Percentiles rank a stretch among this genome's conserved stretches.
phyloP scores from a whole-genome alignment of 2,888 invertebrate genomes.

The Drosophila mayaguana region DNA sequence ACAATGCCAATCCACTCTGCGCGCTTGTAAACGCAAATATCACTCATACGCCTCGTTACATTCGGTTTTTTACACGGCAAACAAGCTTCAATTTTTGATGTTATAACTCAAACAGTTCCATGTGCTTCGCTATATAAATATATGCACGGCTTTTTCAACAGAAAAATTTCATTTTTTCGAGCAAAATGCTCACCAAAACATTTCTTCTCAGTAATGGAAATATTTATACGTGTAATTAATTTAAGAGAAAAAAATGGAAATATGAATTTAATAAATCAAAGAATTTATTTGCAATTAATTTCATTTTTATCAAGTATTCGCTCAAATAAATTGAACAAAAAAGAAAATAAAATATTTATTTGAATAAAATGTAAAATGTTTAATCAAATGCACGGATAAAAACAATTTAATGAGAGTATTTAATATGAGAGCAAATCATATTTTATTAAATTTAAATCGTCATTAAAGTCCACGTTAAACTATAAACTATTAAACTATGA shows the following conservation, averaged over 20 bases:
- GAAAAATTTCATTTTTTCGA: neutral
- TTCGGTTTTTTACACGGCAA: neutral
- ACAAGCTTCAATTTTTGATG: neutral
- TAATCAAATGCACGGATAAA: neutral
- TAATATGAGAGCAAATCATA: neutral
- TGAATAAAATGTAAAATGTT: neutral
- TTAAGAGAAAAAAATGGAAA: neutral
- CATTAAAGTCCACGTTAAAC: too few relatives aligned
- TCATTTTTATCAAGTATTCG: neutral
- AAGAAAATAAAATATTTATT: neutral
- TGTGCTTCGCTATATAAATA: neutral
- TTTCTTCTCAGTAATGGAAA: neutral
- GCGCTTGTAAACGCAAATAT: conserved; percentile 2
- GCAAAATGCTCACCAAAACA: too few relatives aligned
- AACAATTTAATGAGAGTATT: neutral
- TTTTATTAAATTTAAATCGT: too few relatives aligned
- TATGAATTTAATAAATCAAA: neutral
- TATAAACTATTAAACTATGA: too few relatives aligned
- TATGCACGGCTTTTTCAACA: neutral
- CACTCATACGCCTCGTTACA: conserved; percentile 31
- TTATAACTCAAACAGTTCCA: neutral
- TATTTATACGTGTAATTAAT: neutral
- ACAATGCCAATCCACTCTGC: neutral
- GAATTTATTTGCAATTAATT: conserved; percentile 4
- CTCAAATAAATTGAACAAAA: neutral